Percentiles rank a stretch among this genome's conserved stretches.
phyloP scores from a whole-genome alignment of 2,113 vertebrate species.

The Elephantulus edwardii region DNA sequence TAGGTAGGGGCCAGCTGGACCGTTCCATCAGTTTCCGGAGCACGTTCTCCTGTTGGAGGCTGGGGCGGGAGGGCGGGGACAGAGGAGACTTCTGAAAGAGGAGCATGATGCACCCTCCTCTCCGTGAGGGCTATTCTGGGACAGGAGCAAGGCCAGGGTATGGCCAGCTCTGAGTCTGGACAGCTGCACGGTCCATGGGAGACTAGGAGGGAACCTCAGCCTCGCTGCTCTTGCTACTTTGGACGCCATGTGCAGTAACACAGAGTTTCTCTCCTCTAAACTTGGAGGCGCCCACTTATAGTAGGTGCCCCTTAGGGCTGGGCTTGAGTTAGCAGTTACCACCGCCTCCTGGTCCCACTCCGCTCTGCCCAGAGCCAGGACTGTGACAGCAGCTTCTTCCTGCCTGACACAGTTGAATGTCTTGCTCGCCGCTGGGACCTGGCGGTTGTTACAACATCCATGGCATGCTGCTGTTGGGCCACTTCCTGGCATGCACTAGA shows the following conservation, averaged over 20 bases:
- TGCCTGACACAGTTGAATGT: not conserved
- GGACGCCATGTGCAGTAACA: not conserved
- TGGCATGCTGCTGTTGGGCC: not conserved
- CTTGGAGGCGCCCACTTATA: rapidly evolving
- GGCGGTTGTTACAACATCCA: rapidly evolving
- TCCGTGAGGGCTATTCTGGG: rapidly evolving
- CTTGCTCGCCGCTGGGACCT: not conserved
- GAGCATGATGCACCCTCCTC: not conserved
- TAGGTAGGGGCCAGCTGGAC: not conserved
- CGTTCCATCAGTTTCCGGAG: not conserved
- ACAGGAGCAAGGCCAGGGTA: not conserved
- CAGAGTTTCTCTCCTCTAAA: too few species aligned
- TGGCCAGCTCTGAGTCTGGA: not conserved
- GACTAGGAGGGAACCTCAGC: rapidly evolving
- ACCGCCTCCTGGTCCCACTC: not conserved
- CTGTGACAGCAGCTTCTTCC: rapidly evolving
- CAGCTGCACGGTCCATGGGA: not conserved
- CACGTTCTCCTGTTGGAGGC: not conserved
- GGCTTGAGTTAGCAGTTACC: not conserved
- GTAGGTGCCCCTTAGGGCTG: not conserved
- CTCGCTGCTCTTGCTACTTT: not conserved
- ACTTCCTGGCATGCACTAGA: rapidly evolving
- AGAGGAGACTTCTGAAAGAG: not conserved
- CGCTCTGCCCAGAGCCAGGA: rapidly evolving
- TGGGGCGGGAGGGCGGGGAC: not conserved